Evolutionary conservation across 2,797 vertebrate species (phyloP), one percentile per base, ranked within the genome.

Genomic region (Peromyscus nudipes): DNA sequence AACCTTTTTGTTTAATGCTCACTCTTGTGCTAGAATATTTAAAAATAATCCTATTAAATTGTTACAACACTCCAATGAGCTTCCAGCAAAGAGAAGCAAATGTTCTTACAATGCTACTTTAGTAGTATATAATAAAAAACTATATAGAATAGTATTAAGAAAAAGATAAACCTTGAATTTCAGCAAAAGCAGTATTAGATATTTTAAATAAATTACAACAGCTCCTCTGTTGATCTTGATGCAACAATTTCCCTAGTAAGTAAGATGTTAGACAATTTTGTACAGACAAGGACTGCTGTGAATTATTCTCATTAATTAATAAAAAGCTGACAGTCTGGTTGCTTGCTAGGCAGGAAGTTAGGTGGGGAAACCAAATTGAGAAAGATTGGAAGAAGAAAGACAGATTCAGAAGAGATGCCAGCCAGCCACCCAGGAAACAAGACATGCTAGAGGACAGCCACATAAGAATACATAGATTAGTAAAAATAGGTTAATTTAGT

Each of bases 111-210:
- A 85, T 57, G 43, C 29, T 37, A 69, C 69, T 95, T 81, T 46
- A 69, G 25, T 75, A 55, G 64, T 25, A 77, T 43, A 55, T 60
- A 23, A 64, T 55, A 11, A 64, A 82, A 69, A 96, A 43, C 80
- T 79, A 85, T 95, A 95, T 89, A 62, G 31, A 96, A 43, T 5
- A 94, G 60, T 21, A 79, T 17, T 67, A 37, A 87, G 77, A 62
- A 25, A 80, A 31, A 95, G 31, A 82, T 87, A 80, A 96, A 81
- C 27, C 11, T 84, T 84, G 16, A 19, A 46, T 69, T 77, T 4
- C n/a, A 49, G n/a, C 92, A 95, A 93, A 91, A 62, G 2, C 57
- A 62, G 9, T 52, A 80, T 14, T 83, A 76, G 13, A 82, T 40
- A 40, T 40, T 40, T 40, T 75, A 75, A 9, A 75, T 43, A 43